Evolutionary conservation across 2,888 invertebrate genomes (phyloP).

Genomic region (Cheilosia urbana): DNA sequence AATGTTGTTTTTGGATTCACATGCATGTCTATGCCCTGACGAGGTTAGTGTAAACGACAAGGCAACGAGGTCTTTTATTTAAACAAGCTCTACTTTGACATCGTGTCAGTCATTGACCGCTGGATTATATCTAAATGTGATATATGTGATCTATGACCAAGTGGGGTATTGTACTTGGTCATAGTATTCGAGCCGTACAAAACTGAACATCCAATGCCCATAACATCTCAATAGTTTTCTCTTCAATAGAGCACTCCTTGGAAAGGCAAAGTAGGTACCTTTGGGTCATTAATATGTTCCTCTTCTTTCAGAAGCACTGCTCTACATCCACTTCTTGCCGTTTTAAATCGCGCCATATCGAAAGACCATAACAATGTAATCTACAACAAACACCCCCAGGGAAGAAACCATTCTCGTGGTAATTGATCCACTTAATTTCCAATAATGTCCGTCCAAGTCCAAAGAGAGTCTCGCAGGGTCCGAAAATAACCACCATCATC

Average conservation of each 20-base stretch:
- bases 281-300: slow-evolving; percentile 4
- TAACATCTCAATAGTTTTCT: not conserved
- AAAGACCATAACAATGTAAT: not conserved
- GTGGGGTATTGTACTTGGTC: too few species aligned
- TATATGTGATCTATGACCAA: too few species aligned
- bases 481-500: slow-evolving; percentile 28
- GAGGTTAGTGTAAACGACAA: not conserved
- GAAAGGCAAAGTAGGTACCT: not conserved
- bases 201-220: not conserved
- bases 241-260: not conserved
- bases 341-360: not conserved
- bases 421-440: slow-evolving; percentile 54
- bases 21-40: too few species aligned
- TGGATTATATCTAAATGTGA: not conserved
- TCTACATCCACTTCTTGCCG: slow-evolving; percentile 25
- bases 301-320: slow-evolving; percentile 11
- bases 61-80: not conserved
- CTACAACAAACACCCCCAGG: slow-evolving; percentile 16
- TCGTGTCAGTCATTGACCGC: not conserved
- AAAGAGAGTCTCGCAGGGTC: slow-evolving; percentile 2
- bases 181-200: not conserved
- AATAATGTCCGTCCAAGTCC: slow-evolving; percentile 24
- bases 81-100: not conserved
- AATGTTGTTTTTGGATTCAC: too few species aligned
- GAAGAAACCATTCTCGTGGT: slow-evolving; percentile 33